These are phyloP conservation scores for Sebastes goodei DNA, from an alignment of 2,797 vertebrate species.

Conservation along the genomic window DNA sequence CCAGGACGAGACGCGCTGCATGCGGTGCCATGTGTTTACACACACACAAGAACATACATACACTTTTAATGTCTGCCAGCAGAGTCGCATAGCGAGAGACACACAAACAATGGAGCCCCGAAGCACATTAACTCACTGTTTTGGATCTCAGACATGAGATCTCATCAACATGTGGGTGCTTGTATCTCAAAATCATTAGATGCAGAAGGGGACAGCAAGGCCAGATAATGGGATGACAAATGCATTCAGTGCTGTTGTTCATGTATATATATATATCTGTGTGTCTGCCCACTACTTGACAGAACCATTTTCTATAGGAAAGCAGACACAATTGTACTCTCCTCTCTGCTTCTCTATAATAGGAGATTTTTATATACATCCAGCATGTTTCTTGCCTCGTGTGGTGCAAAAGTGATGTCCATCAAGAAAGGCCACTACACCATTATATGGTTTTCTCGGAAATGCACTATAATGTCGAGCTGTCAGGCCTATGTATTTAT, in stretches of 20 bases:
- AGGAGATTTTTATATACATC: conserved; percentile 5
- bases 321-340: conserved; percentile 10
- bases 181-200: conserved; percentile 69
- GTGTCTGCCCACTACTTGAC: conserved; percentile 40
- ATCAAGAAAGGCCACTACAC: neutral
- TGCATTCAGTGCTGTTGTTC: conserved; percentile 65
- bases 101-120: neutral
- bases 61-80: neutral
- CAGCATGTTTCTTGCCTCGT: neutral
- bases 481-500: neutral
- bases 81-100: neutral
- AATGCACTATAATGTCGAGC: neutral
- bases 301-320: conserved; percentile 41
- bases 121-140: neutral
- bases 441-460: conserved; percentile 16
- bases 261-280: conserved; percentile 8
- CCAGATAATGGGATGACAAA: conserved; percentile 66
- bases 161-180: conserved; percentile 33
- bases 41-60: neutral
- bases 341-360: conserved; percentile 14
- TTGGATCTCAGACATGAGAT: conserved; percentile 17
- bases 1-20: conserved; percentile 4
- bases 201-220: conserved; percentile 58
- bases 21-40: neutral
- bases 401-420: neutral